A percentile compares a stretch with the other conserved stretches of the same genome.
Conservation (phyloP, 2,113 vertebrate genomes). For the Saccopteryx leptura region DNA sequence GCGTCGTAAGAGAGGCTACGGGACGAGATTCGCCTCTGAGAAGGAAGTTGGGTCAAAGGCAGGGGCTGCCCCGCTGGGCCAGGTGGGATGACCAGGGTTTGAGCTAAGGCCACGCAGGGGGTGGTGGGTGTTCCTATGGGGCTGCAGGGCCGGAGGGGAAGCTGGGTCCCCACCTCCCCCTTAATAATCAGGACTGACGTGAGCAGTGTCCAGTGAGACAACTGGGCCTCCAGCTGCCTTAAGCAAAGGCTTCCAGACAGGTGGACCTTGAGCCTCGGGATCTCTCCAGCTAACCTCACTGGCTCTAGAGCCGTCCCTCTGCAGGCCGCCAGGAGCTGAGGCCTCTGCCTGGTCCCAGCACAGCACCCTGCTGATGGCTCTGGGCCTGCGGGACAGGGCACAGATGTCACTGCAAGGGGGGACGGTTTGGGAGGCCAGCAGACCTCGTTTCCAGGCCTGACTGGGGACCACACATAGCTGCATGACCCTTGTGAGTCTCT, state of each 20-base stretch:
- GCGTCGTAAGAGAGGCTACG: not conserved
- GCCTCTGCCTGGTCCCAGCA: not conserved
- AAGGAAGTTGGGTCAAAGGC: not conserved
- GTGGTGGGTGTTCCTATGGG: not conserved
- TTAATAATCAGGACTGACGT: not conserved
- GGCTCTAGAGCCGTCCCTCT: not conserved
- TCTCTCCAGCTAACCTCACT: not conserved
- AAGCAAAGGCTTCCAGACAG: not conserved
- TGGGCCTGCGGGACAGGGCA: not conserved
- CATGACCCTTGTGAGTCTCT: not conserved
- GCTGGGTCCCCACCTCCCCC: fast-evolving
- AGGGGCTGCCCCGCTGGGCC: not conserved
- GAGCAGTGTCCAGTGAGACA: not conserved
- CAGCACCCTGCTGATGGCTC: not conserved
- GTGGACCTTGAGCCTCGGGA: not conserved
- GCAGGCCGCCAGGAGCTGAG: not conserved
- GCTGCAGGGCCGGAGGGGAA: not conserved
- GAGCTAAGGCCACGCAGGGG: not conserved
- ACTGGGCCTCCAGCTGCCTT: not conserved
- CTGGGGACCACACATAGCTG: not conserved
- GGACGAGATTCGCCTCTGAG: not conserved
- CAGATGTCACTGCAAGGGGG: too few relatives aligned
- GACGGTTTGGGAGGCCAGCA: not conserved
- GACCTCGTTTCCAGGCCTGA: not conserved
- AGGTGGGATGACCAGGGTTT: not conserved